A percentile compares a stretch with the other conserved stretches of the same genome.
phyloP scores from a whole-genome alignment of 1,140 invertebrate species.

The Lucilia cuprina region DNA sequence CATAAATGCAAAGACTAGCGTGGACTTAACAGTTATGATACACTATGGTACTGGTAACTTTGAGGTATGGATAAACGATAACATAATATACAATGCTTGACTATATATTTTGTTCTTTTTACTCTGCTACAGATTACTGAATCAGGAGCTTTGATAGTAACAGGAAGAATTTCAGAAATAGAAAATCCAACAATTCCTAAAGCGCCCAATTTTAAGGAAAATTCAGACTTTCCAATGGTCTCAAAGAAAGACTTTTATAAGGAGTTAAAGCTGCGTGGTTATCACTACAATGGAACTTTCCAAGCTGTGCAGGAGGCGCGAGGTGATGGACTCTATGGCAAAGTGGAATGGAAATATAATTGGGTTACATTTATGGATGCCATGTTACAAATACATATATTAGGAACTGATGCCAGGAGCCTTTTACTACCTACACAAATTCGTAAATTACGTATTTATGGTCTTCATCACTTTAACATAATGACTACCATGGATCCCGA shows the following conservation, averaged over 20 bases:
- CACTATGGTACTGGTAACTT: slow-evolving; percentile 84
- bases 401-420: slow-evolving; percentile 75
- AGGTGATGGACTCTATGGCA: slow-evolving; percentile 65
- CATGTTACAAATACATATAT: slow-evolving; percentile 86
- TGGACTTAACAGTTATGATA: slow-evolving; percentile 82
- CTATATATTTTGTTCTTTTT: background rate
- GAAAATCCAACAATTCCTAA: slow-evolving; percentile 63
- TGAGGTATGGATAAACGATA: slow-evolving; percentile 64
- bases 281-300: slow-evolving; percentile 75
- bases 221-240: slow-evolving; percentile 63
- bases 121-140: slow-evolving; percentile 73
- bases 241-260: slow-evolving; percentile 87
- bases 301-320: slow-evolving; percentile 53
- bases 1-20: slow-evolving; percentile 72
- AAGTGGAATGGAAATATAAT: slow-evolving; percentile 75
- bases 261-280: slow-evolving; percentile 87
- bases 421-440: slow-evolving; percentile 88
- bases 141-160: slow-evolving; percentile 78
- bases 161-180: slow-evolving; percentile 71
- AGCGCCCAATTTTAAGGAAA: slow-evolving; percentile 63
- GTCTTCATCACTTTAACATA: slow-evolving; percentile 69
- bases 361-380: slow-evolving; percentile 94
- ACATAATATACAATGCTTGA: background rate
- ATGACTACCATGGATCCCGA: slow-evolving; percentile 56
- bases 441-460: slow-evolving; percentile 79